Percentiles rank a stretch among this genome's conserved stretches.
Conservation (phyloP, 1,140 invertebrate species). For the Caligus rogercresseyi region DNA sequence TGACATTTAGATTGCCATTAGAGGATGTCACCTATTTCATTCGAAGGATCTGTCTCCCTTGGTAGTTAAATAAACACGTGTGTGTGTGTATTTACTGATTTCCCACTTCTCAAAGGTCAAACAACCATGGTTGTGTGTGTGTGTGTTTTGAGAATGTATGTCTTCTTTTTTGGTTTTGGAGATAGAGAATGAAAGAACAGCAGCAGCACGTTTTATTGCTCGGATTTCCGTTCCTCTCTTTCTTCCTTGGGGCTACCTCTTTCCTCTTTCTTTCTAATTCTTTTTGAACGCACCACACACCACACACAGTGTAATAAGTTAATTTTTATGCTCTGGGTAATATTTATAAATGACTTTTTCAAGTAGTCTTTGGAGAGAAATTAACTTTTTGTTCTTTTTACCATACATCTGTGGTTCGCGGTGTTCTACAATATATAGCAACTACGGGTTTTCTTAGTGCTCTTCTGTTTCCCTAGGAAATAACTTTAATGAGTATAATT, state of each 20-base stretch:
- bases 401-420: background rate
- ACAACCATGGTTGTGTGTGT: background rate
- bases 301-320: background rate
- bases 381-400: background rate
- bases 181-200: too few species aligned
- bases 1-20: too few species aligned
- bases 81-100: too few species aligned
- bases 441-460: too few species aligned
- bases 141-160: background rate
- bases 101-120: background rate
- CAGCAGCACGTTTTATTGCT: background rate
- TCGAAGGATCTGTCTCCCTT: too few species aligned
- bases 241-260: too few species aligned
- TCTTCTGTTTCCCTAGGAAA: too few species aligned
- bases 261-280: background rate
- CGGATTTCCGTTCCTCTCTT: background rate
- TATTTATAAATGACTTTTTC: background rate
- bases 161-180: background rate
- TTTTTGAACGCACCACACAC: background rate
- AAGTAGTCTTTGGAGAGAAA: background rate
- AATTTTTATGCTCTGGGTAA: background rate
- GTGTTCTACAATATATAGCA: too few species aligned
- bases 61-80: too few species aligned
- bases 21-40: too few species aligned
- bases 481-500: too few species aligned